These are phyloP conservation scores for Coenonympha arcania DNA, from an alignment of 2,888 invertebrate genomes.

Conservation along the genomic window DNA sequence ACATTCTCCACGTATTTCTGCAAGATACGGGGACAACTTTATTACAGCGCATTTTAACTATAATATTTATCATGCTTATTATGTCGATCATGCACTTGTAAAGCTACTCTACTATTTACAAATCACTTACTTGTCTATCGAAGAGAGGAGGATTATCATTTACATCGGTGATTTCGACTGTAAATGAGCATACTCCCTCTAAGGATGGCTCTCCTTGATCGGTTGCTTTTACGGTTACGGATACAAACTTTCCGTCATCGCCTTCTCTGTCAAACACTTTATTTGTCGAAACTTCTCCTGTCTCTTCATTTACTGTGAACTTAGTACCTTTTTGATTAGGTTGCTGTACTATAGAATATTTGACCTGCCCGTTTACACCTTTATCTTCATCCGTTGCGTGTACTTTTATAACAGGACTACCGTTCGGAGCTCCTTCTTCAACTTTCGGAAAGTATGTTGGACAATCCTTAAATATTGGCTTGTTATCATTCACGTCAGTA, in stretches of 20 bases:
- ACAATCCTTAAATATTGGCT: conserved; percentile 96
- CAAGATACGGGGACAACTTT: conserved; percentile 49
- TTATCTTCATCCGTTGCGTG: conserved; percentile 97
- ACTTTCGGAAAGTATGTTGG: conserved; percentile 94
- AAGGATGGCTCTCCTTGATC: conserved; percentile 98
- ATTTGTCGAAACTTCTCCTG: conserved; percentile 94
- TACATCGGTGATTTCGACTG: conserved; percentile 97
- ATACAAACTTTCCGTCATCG: conserved; percentile 96
- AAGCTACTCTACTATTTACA: conserved; percentile 31
- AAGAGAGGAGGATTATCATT: conserved; percentile 97
- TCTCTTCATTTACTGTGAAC: conserved; percentile 95
- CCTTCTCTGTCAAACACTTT: conserved; percentile 98
- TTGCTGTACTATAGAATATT: conserved; percentile 97
- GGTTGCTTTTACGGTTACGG: conserved; percentile 97
- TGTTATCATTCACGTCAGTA: conserved; percentile 97
- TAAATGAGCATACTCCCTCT: conserved; percentile 98
- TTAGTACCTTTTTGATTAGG: conserved; percentile 96
- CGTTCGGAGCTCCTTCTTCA: conserved; percentile 94
- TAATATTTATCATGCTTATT: conserved; percentile 1
- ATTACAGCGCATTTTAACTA: conserved; percentile 32
- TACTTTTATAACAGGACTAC: conserved; percentile 93
- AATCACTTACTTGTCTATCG: conserved; percentile 87
- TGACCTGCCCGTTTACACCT: conserved; percentile 95
- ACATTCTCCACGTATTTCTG: conserved; percentile 98
- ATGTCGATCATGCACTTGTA: conserved; percentile 6